Base-by-base conservation (phyloP, 2,113 vertebrate species). In the Gasterosteus aculeatus region DNA sequence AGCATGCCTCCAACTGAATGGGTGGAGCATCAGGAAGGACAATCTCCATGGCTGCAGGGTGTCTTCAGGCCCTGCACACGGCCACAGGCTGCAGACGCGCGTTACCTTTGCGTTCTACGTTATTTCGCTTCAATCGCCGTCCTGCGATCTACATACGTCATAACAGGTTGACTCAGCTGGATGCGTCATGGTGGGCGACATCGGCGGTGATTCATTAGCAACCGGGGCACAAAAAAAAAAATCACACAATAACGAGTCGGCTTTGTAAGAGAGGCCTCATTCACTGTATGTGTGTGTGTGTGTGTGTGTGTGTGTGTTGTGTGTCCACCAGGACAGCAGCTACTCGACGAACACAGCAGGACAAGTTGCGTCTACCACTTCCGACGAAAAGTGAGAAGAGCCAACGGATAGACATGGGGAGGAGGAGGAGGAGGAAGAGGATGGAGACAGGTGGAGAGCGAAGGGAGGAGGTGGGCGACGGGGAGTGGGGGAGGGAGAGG, bases 401-500 rank as follows among this genome's bases (percentile, higher is more conserved):
- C 69, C 77, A 72, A 69, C 60, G 64, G 74, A 68, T 7, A 78
- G 82, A 71, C 42, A 75, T 35, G 60, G 56, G 58, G 61, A 59
- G 66, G 22, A 42, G 72, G 63, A 71, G 67, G 75, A 72, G 58
- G 61, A 59, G 66, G 22, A 42, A 69, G 63, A 71, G 67, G 75
- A 72, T 78, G 44, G 80, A 89, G 74, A 87, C 87, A 84, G 85
- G 77, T 85, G 77, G 65, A 64, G 72, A 60, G 49, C 68, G 54
- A 57, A 22, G 7, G 33, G 69, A 54, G 76, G 65, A 29, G 51
- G 31, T 15, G 14, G 29, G 49, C 3, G 76, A 60, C 19, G 51
- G 31, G 10, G 14, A n/a, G 49, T 2, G 7, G 57, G n/a, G n/a
- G 51, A 62, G 83, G 59, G 79, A 80, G n/a, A n/a, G n/a, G 69